Evolutionary conservation across 2,888 invertebrate species (phyloP).

Genomic region (Altica lythri): DNA sequence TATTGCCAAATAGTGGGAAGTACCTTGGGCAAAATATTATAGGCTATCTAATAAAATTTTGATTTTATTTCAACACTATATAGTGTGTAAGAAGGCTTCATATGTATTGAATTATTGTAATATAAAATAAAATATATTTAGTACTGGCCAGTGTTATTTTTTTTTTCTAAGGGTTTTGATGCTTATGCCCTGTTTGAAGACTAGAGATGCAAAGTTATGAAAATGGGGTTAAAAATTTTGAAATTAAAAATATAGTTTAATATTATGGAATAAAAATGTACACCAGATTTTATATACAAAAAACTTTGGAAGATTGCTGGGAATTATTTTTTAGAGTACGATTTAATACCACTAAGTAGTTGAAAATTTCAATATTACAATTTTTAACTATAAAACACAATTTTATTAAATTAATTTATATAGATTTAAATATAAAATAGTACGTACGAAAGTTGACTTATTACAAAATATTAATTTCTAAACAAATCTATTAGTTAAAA

Average conservation of each 20-base stretch:
- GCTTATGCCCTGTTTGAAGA: constrained; percentile 46
- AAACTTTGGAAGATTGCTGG: constrained; percentile 44
- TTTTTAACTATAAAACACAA: constrained; percentile 24
- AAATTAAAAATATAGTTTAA: constrained; percentile 33
- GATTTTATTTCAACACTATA: constrained; percentile 17
- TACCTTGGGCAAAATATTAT: too few relatives aligned
- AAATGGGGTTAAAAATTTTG: constrained; percentile 30
- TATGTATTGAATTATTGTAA: constrained; percentile 24
- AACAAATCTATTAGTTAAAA: constrained; percentile 5
- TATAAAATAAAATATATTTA: constrained; percentile 29
- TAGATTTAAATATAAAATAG: too few relatives aligned
- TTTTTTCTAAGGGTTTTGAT: constrained; percentile 25
- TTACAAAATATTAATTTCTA: background rate
- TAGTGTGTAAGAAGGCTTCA: constrained; percentile 23
- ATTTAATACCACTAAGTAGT: constrained; percentile 40
- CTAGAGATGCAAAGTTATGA: constrained; percentile 39
- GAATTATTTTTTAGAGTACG: constrained; percentile 37
- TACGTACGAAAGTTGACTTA: too few relatives aligned
- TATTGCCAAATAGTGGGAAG: too few relatives aligned
- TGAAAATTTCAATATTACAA: constrained; percentile 32
- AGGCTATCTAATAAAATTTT: constrained; percentile 23
- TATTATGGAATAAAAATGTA: constrained; percentile 30
- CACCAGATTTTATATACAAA: constrained; percentile 43
- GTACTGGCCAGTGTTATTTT: constrained; percentile 47
- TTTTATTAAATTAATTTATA: too few relatives aligned